These are phyloP conservation scores for Lepidocyrtinus sp. DNA, from an alignment of 2,888 invertebrate species.

Conservation along the genomic window DNA sequence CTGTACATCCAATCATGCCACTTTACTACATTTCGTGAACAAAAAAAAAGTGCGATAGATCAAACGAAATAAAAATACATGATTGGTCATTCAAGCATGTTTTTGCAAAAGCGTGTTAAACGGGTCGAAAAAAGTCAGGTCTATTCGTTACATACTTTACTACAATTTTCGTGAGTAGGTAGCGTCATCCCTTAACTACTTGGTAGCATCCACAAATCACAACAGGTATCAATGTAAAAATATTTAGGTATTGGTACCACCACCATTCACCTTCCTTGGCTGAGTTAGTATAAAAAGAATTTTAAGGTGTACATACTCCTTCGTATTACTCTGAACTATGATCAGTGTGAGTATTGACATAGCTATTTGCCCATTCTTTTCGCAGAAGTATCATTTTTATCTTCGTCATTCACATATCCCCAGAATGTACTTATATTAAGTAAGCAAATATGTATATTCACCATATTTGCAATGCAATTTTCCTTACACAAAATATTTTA, in stretches of 20 bases:
- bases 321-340: too few relatives aligned
- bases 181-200: background rate
- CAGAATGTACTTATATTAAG: background rate
- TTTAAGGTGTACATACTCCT: too few relatives aligned
- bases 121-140: constrained; percentile 28
- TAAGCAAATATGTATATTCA: background rate
- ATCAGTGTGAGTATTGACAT: too few relatives aligned
- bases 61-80: constrained; percentile 14
- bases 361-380: background rate
- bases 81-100: constrained; percentile 37
- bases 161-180: background rate
- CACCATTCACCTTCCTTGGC: background rate
- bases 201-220: background rate
- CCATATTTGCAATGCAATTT: background rate
- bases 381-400: background rate
- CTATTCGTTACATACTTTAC: constrained; percentile 1
- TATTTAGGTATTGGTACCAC: background rate
- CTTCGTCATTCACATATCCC: background rate
- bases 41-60: constrained; percentile 4
- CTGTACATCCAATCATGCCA: background rate
- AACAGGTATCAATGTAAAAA: background rate
- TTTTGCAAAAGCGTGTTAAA: constrained; percentile 39
- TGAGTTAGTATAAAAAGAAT: background rate
- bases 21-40: background rate
- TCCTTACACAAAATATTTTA: background rate